A percentile compares a stretch with the other conserved stretches of the same genome.
Conservation (phyloP, 1,140 invertebrate genomes). For the Saccostrea echinata region DNA sequence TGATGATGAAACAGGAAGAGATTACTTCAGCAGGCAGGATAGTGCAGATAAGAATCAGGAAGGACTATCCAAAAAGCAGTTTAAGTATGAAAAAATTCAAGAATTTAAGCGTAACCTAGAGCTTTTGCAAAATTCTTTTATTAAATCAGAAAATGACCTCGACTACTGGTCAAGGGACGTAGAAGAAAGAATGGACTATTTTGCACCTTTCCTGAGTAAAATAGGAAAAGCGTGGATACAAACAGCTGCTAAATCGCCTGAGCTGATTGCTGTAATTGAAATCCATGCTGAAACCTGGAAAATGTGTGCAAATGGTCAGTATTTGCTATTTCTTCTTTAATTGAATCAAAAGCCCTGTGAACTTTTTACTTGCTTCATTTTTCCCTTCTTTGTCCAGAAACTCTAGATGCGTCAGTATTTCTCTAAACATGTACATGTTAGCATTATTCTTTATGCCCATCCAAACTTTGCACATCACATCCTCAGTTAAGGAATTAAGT, state of each 20-base stretch:
- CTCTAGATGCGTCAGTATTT: background rate
- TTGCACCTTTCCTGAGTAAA: background rate
- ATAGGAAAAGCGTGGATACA: background rate
- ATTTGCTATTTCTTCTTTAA: background rate
- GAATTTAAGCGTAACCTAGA: background rate
- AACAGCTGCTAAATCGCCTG: slow-evolving; percentile 28
- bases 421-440: background rate
- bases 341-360: too few species aligned
- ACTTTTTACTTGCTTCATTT: too few species aligned
- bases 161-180: background rate
- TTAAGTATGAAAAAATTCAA: background rate
- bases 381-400: too few species aligned
- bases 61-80: background rate
- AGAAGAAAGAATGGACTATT: background rate
- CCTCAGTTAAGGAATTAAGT: too few species aligned
- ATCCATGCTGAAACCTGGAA: slow-evolving; percentile 33
- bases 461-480: too few species aligned
- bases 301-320: slow-evolving; percentile 40
- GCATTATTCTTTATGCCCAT: background rate
- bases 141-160: background rate
- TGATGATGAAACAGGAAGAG: background rate
- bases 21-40: background rate
- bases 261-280: background rate
- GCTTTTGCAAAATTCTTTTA: background rate
- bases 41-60: background rate